Evolutionary conservation across 2,888 invertebrate genomes (phyloP).

Genomic region (Drosophila mulleri): DNA sequence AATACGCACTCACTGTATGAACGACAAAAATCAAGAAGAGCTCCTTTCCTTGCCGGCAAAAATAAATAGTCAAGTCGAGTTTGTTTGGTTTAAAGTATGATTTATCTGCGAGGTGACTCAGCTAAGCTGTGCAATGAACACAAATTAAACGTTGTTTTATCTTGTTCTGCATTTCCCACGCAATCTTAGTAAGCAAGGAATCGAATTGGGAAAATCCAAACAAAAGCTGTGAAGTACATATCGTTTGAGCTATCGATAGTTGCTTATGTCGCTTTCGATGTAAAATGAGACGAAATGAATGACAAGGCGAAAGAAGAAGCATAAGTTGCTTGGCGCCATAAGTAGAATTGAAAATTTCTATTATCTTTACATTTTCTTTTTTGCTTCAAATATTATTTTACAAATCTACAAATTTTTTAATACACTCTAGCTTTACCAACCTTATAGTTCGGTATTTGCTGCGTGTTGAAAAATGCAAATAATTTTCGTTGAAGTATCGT

Average conservation of each 20-base stretch:
- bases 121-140: too few relatives aligned
- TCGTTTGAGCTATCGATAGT: not conserved
- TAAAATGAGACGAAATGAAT: not conserved
- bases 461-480: too few relatives aligned
- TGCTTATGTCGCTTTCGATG: not conserved
- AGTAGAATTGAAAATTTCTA: not conserved
- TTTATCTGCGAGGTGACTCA: rapidly evolving
- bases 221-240: not conserved
- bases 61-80: not conserved
- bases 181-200: not conserved
- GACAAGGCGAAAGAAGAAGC: not conserved
- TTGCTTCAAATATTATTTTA: too few relatives aligned
- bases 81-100: not conserved
- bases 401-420: too few relatives aligned
- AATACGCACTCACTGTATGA: not conserved
- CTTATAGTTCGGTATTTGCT: too few relatives aligned
- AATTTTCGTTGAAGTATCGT: too few relatives aligned
- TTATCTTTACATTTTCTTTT: too few relatives aligned
- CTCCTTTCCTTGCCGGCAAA: not conserved
- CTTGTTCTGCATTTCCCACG: too few relatives aligned
- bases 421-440: too few relatives aligned
- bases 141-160: not conserved
- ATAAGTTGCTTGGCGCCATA: not conserved
- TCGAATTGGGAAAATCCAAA: not conserved
- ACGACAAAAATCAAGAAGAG: not conserved